Conservation (phyloP, 1,140 invertebrate species). For the Nixonia krombeini region DNA sequence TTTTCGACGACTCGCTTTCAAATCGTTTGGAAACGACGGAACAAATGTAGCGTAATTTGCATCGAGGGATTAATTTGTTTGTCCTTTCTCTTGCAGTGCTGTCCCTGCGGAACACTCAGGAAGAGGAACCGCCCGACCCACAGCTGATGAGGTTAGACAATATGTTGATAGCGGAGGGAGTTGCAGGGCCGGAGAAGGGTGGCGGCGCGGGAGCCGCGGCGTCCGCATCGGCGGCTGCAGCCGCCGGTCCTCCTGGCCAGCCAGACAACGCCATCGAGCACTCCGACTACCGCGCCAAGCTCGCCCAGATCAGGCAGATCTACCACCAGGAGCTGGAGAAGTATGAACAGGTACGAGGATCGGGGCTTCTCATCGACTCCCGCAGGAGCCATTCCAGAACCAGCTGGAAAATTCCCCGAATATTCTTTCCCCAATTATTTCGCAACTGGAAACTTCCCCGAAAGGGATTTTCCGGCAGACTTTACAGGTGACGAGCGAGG, state of each 20-base stretch:
- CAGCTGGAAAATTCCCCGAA: no score
- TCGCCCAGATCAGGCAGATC: constrained; percentile 99
- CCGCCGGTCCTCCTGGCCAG: constrained; percentile 78
- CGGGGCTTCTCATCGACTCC: no score
- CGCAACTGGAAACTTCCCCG: no score
- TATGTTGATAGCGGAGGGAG: constrained; percentile 99
- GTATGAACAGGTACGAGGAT: constrained; percentile 94
- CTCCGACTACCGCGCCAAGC: constrained; percentile 98
- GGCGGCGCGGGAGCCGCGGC: constrained; percentile 93
- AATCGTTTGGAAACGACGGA: no score
- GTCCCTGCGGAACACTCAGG: constrained; percentile 95
- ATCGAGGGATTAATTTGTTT: no score
- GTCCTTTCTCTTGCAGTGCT: constrained; percentile 80
- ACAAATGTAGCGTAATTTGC: no score
- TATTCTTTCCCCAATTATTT: no score
- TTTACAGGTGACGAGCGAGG: constrained; percentile 15
- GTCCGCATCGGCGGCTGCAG: constrained; percentile 90
- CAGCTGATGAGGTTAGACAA: constrained; percentile 99
- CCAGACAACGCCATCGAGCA: constrained; percentile 98
- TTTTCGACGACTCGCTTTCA: no score
- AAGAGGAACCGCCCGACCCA: constrained; percentile 98
- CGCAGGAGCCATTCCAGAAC: no score
- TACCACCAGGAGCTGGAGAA: constrained; percentile 99
- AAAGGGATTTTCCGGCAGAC: no score
- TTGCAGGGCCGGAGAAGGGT: constrained; percentile 97